Conservation (phyloP, 2,113 vertebrate species). For the Chinchilla lanigera region DNA sequence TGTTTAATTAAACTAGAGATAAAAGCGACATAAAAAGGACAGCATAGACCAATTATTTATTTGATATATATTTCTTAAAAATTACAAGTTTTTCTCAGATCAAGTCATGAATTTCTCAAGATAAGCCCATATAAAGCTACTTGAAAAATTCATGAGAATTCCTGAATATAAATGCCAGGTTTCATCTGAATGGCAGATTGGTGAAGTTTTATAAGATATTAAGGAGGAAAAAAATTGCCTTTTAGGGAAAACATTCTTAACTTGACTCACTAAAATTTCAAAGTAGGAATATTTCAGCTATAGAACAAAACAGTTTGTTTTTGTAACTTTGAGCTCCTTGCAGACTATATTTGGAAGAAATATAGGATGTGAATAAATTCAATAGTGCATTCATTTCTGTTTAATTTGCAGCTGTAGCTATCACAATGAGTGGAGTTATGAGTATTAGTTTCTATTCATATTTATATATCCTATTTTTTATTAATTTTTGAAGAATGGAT, state of each 20-base stretch:
- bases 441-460: neutral
- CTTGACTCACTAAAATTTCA: neutral
- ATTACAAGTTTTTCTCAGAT: neutral
- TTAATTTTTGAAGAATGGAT: neutral
- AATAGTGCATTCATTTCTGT: neutral
- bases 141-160: constrained; percentile 58
- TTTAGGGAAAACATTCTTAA: constrained; percentile 41
- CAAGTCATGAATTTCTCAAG: constrained; percentile 19
- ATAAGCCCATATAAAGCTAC: neutral
- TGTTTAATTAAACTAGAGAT: neutral
- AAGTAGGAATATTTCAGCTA: constrained; percentile 1
- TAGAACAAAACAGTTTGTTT: neutral
- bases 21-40: neutral
- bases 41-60: neutral
- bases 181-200: neutral
- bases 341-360: neutral
- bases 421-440: neutral
- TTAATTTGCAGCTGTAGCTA: neutral
- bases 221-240: neutral
- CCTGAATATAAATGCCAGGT: neutral
- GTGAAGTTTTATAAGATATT: neutral
- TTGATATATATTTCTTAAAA: constrained; percentile 8
- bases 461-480: neutral
- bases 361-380: neutral
- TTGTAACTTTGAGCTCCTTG: constrained; percentile 10